A percentile compares a stretch with the other conserved stretches of the same genome.
phyloP scores from a whole-genome alignment of 1,140 invertebrate species.

The Drosophila persimilis region DNA sequence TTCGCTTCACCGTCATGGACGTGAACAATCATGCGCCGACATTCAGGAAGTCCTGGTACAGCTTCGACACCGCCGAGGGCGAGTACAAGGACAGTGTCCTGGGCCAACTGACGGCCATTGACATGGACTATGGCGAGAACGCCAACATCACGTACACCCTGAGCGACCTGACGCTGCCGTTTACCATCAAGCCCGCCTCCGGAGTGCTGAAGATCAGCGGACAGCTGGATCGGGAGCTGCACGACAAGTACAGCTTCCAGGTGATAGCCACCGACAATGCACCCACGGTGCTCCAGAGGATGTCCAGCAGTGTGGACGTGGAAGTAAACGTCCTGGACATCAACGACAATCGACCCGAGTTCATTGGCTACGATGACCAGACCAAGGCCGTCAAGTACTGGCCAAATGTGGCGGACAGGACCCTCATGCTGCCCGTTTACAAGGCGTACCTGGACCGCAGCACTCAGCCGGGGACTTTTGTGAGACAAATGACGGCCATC shows the following conservation, averaged over 20 bases:
- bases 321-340: slow-evolving; percentile 91
- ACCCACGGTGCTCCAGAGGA: slow-evolving; percentile 83
- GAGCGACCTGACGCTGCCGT: slow-evolving; percentile 87
- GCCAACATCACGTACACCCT: slow-evolving; percentile 90
- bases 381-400: slow-evolving; percentile 69
- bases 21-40: slow-evolving; percentile 93
- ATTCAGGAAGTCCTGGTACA: slow-evolving; percentile 92
- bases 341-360: slow-evolving; percentile 90
- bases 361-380: slow-evolving; percentile 88
- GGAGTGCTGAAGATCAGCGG: slow-evolving; percentile 91
- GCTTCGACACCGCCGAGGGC: slow-evolving; percentile 92
- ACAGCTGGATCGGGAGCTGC: slow-evolving; percentile 90
- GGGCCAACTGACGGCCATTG: slow-evolving; percentile 90
- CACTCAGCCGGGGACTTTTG: slow-evolving; percentile 87
- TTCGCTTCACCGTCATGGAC: slow-evolving; percentile 89
- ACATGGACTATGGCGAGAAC: slow-evolving; percentile 90
- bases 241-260: slow-evolving; percentile 88
- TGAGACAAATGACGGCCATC: slow-evolving; percentile 90
- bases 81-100: slow-evolving; percentile 87
- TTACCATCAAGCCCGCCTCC: slow-evolving; percentile 88
- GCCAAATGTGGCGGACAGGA: slow-evolving; percentile 60
- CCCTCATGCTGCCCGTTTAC: slow-evolving; percentile 86
- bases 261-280: slow-evolving; percentile 91
- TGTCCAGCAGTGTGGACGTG: slow-evolving; percentile 89
- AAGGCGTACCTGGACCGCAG: slow-evolving; percentile 88